phyloP scores from a whole-genome alignment of 1,140 invertebrate genomes.

The Adoxophyes honmai region DNA sequence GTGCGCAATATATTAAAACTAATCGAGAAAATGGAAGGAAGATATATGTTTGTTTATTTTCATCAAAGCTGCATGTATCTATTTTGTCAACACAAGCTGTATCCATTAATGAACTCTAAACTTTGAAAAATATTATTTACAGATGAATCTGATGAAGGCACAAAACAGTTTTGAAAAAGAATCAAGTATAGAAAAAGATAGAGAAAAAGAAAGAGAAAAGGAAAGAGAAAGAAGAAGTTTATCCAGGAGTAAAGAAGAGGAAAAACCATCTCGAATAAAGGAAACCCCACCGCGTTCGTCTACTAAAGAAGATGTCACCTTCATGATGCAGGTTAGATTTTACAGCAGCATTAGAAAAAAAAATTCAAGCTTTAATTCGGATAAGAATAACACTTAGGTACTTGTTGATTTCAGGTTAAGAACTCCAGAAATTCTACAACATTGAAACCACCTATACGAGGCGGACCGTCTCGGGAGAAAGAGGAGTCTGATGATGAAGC shows the following conservation, averaged over 20 bases:
- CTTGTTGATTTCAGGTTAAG: conserved; percentile 43
- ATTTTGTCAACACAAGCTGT: no score
- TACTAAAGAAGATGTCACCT: conserved; percentile 76
- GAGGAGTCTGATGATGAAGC: conserved; percentile 73
- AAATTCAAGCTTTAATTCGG: no score
- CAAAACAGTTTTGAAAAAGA: conserved; percentile 78
- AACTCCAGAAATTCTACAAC: conserved; percentile 42
- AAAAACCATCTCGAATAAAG: conserved; percentile 38
- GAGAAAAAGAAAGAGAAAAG: conserved; percentile 73
- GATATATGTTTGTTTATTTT: not conserved
- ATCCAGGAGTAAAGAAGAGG: conserved; percentile 69
- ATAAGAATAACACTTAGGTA: no score
- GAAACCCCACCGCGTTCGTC: conserved; percentile 17
- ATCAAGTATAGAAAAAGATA: conserved; percentile 75
- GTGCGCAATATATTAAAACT: conserved; percentile 46
- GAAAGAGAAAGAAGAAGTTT: conserved; percentile 69
- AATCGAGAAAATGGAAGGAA: conserved; percentile 48
- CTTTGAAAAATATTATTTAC: conserved; percentile 18
- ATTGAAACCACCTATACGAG: conserved; percentile 60
- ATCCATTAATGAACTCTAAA: no score
- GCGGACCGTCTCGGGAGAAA: conserved; percentile 57
- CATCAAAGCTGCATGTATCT: not conserved
- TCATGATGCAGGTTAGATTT: conserved; percentile 77
- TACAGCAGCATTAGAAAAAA: no score
- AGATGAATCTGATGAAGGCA: conserved; percentile 79